Percentiles rank a stretch among this genome's conserved stretches.
phyloP scores from a whole-genome alignment of 1,140 invertebrate species.

The Panagrolaimus sp. region DNA sequence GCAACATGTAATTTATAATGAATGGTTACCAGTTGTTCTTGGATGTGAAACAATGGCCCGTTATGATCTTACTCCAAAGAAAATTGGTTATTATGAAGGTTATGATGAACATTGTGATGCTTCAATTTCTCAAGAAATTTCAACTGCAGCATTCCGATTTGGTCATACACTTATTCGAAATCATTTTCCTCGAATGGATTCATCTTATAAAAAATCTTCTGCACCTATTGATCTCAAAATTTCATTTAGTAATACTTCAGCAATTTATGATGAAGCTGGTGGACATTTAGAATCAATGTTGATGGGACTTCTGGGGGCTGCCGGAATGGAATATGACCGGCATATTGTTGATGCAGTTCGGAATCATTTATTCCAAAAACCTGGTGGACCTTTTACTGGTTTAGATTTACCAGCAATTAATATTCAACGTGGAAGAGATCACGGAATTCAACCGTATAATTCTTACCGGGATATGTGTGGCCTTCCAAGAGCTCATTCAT shows the following conservation, averaged over 20 bases:
- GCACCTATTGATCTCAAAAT: slow-evolving; percentile 28
- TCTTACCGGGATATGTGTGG: slow-evolving; percentile 46
- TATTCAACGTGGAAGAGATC: slow-evolving; percentile 84
- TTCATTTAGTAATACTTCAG: slow-evolving; percentile 51
- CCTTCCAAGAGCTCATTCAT: slow-evolving; percentile 32
- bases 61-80: slow-evolving; percentile 51
- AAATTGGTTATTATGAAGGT: slow-evolving; percentile 47
- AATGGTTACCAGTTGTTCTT: slow-evolving; percentile 84
- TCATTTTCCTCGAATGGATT: slow-evolving; percentile 53
- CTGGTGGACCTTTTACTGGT: slow-evolving; percentile 64
- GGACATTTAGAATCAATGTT: slow-evolving; percentile 56
- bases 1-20: slow-evolving; percentile 87
- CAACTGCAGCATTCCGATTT: slow-evolving; percentile 63
- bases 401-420: slow-evolving; percentile 89
- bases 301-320: slow-evolving; percentile 53
- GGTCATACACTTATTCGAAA: slow-evolving; percentile 66
- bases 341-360: slow-evolving; percentile 56
- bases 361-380: slow-evolving; percentile 55
- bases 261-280: slow-evolving; percentile 44
- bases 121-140: slow-evolving; percentile 45
- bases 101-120: slow-evolving; percentile 56
- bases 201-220: slow-evolving; percentile 34
- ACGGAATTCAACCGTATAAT: slow-evolving; percentile 65
- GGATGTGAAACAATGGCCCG: slow-evolving; percentile 79
- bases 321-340: slow-evolving; percentile 55